Base-by-base conservation (phyloP, 2,888 invertebrate genomes). In the Mactromeris polynyma region DNA sequence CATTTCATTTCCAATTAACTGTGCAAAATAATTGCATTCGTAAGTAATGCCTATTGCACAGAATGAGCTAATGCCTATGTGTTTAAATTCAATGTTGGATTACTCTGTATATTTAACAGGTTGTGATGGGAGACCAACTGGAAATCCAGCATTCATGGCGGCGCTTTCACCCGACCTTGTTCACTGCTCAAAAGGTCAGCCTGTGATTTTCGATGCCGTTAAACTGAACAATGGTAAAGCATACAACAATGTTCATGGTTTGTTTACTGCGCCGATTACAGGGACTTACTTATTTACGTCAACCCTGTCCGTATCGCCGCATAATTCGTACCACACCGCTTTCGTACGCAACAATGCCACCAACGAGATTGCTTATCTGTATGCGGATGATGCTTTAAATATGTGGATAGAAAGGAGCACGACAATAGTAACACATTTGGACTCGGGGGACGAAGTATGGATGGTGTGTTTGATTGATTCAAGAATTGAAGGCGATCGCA, bases 391-490 rank as follows among this genome's bases (percentile, higher is more conserved):
- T 46, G 4, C 33, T 38, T 11, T 73, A 6, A 83, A 69, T 26
- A 85, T 85, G 0, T 90, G 90, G 90, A 26, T 83, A 1, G 83
- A 83, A 42, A 69, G 90, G 40, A 88, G 87, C 31, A 88, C 90
- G 7, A 83, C 90, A 14, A 77, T 88, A 11, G 26, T 90, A 3
- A 86, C 88, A 9, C 87, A 90, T 42, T 33, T 90, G 19, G 77
- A 83, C 21, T 31, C 77, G 14, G 83, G 88, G 26, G 87, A 90
- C n/a, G 86, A 90, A 64, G 83, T 90, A 2, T 90, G 90, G 90
- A 90, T 90, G 90, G 86, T 90, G 7, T 90, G 90, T 81, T 31
- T 90, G 14, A 40, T 42, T 14, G 88, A 88, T 73, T 90, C 90
- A 0, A 54, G 81, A 42, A 85, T 90, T 31, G 80, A 85, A 38